Conservation (phyloP, 2,888 invertebrate genomes). For the Epinotia demarniana region DNA sequence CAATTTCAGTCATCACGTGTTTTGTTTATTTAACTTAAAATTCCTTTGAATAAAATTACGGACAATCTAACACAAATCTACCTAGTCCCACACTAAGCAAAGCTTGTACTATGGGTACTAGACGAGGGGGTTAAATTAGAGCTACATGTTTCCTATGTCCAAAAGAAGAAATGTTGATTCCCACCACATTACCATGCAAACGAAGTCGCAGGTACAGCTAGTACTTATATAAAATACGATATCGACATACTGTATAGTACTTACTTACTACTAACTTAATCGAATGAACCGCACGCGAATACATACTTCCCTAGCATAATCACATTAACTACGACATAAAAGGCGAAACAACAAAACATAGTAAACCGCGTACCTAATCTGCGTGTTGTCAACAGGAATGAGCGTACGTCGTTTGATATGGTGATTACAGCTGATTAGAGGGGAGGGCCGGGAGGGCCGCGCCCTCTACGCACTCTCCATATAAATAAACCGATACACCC, state of each 20-base stretch:
- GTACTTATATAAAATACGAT: neutral
- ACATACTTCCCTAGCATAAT: constrained; percentile 32
- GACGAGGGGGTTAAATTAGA: too few species aligned
- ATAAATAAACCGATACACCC: constrained; percentile 82
- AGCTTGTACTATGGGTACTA: too few species aligned
- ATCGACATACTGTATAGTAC: constrained; percentile 16
- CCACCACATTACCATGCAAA: too few species aligned
- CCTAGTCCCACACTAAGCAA: too few species aligned
- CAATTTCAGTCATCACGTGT: too few species aligned
- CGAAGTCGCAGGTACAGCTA: too few species aligned
- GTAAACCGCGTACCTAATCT: constrained; percentile 66
- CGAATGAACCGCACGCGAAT: constrained; percentile 22
- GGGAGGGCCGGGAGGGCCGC: constrained; percentile 62
- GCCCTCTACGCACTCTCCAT: constrained; percentile 79
- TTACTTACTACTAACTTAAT: constrained; percentile 4
- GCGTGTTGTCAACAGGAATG: constrained; percentile 81
- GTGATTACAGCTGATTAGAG: constrained; percentile 85
- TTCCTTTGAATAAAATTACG: too few species aligned
- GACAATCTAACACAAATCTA: too few species aligned
- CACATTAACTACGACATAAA: constrained; percentile 41
- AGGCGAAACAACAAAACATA: constrained; percentile 49
- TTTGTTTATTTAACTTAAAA: too few species aligned
- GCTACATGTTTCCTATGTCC: too few species aligned
- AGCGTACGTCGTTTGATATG: constrained; percentile 84
- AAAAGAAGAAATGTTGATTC: too few species aligned